Evolutionary conservation across 2,888 invertebrate genomes (phyloP).

Genomic region (Stegophylla sp.): DNA sequence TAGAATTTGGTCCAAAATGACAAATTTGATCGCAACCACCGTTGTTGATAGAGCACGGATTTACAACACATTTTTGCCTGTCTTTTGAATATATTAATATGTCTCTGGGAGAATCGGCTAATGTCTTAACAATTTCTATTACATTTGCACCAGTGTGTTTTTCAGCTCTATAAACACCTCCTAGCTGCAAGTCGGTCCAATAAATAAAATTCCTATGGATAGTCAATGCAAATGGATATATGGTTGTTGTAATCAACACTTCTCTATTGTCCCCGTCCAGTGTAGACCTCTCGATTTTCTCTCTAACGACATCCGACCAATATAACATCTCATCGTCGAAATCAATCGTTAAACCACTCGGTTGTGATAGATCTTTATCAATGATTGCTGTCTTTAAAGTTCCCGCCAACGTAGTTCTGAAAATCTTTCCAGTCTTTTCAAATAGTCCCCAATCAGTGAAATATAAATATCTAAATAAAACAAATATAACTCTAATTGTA

Average conservation of each 20-base stretch:
- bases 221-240: constrained; percentile 94
- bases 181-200: constrained; percentile 92
- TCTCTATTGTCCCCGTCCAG: constrained; percentile 87
- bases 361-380: constrained; percentile 88
- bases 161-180: constrained; percentile 95
- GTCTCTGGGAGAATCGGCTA: constrained; percentile 92
- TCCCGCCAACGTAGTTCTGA: constrained; percentile 95
- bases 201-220: constrained; percentile 90
- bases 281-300: constrained; percentile 92
- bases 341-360: constrained; percentile 94
- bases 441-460: constrained; percentile 96
- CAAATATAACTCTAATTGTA: not conserved
- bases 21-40: constrained; percentile 96
- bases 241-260: constrained; percentile 83
- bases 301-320: constrained; percentile 96
- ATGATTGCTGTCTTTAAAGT: constrained; percentile 87
- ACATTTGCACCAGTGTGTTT: constrained; percentile 96
- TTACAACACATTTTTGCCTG: constrained; percentile 80
- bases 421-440: constrained; percentile 91
- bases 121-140: constrained; percentile 89
- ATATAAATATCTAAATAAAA: constrained; percentile 73
- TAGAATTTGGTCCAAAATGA: constrained; percentile 84
- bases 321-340: constrained; percentile 91
- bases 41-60: constrained; percentile 87
- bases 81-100: constrained; percentile 84